A percentile compares a stretch with the other conserved stretches of the same genome.
These are phyloP conservation scores for Drosophila nigrodunni DNA, from an alignment of 1,140 invertebrate genomes.

Conservation along the genomic window DNA sequence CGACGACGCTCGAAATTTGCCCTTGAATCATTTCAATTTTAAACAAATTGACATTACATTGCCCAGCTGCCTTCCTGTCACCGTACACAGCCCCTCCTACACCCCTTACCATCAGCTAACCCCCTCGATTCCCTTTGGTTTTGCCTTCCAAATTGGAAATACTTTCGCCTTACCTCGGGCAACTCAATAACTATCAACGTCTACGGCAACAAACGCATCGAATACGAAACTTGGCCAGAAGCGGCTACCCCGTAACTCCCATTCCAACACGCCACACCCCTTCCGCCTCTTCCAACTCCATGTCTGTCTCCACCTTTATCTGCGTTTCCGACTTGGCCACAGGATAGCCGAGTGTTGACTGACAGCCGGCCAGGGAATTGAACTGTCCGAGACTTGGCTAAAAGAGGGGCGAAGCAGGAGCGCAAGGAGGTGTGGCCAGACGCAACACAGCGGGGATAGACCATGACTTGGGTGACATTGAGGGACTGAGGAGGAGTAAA, in stretches of 20 bases:
- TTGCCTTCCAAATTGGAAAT: conserved; percentile 48
- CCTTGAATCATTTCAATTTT: conserved; percentile 79
- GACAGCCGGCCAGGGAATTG: conserved; percentile 61
- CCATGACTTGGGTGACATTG: too few relatives aligned
- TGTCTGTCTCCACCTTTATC: neutral
- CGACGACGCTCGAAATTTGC: conserved; percentile 50
- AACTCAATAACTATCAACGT: conserved; percentile 77
- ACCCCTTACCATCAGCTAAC: neutral
- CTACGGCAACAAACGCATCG: conserved; percentile 56
- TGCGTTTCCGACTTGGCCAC: conserved; percentile 38
- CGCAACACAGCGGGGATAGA: neutral
- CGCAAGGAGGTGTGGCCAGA: conserved; percentile 37
- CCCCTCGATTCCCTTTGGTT: neutral
- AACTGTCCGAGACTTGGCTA: conserved; percentile 34
- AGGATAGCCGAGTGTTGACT: conserved; percentile 66
- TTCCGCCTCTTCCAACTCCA: too few relatives aligned
- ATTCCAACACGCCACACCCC: neutral
- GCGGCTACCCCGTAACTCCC: neutral
- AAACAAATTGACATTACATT: conserved; percentile 78
- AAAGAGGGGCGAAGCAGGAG: neutral
- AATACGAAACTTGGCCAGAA: conserved; percentile 53
- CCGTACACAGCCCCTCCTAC: neutral
- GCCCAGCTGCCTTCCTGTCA: conserved; percentile 54
- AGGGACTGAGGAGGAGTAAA: neutral
- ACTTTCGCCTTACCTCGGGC: conserved; percentile 36